Evolutionary conservation across 2,888 invertebrate species (phyloP), one percentile per base, ranked within the genome.

Genomic region (Cremastobaeus sp.): DNA sequence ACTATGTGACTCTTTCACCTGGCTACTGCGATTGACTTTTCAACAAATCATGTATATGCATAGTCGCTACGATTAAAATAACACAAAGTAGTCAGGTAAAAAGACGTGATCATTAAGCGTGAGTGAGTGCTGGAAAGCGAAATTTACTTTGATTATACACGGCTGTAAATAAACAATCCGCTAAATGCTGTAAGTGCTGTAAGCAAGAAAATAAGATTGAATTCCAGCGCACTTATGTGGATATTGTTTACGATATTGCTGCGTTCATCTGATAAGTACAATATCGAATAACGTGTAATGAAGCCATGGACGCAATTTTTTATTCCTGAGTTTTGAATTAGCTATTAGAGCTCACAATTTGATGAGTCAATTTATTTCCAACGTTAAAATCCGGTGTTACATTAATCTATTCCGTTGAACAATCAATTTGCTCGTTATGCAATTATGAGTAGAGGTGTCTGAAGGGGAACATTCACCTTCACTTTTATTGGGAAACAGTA

Each of bases 211-310:
- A 15, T 34, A 21, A 64, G 4, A 50, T 52, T 35, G 30, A 50
- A 68, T 28, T 15, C 43, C 57, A 68, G 68, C 66, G 17, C 14
- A 20, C 25, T 66, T 68, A 50, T 59, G 59, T 57, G 59, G 68
- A 68, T 28, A 43, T 59, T 68, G 68, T 59, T 50, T 43, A 50
- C 68, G 48, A 66, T 32, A 52, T 64, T 52, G 18, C 12, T 12
- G 18, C n/a, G 35, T 34, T 45, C 21, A 37, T 35, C 20, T 39
- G 25, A 6, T 1, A 17, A 25, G 6, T 18, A 4, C 14, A 14
- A 14, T 32, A 17, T 12, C 30, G 12, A 21, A 35, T 20, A 35
- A 50, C 34, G 20, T 1, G n/a, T 37, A 14, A 17, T 15, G 3
- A 17, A 1, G 17, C 37, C 37, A 37, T n/a, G n/a, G n/a, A n/a